Evolutionary conservation across 2,113 vertebrate genomes (phyloP), one percentile per base, ranked within the genome.

Genomic region (Aspidoscelis tigris): DNA sequence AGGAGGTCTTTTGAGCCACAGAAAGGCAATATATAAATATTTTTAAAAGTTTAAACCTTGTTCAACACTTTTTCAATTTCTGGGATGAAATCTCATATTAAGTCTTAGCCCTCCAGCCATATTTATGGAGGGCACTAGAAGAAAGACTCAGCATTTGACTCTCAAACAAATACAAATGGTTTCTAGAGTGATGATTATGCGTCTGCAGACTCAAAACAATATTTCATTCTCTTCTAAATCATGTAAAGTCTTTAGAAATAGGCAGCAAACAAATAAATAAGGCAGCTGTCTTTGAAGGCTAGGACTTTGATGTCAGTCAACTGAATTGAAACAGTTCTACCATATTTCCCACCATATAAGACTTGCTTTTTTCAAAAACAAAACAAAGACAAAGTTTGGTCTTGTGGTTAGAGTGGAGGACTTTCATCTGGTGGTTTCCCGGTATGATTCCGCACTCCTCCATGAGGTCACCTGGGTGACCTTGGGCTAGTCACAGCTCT

Each of bases 1-100:
- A 39, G 76, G 88, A 81, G 65, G 21, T 20, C 73, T 69, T 79
- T 50, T 83, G 41, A 78, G 43, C 73, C 39, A 73, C 77, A 82
- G 41, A 7, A 68, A 78, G 77, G 14, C 14, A 14, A 58, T 8
- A 58, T 11, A 58, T 11, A 58, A 16, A 8, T 16, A 6, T 50
- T 50, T 6, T 2, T 50, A 79, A 82, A 83, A 85, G 80, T 41
- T 10, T 0, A 3, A 11, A 33, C 33, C 33, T 33, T 33, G 33
- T 33, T 33, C 70, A 39, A 78, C 79, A 5, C 1, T 80, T 88
- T 89, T 12, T 72, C 5, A 76, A n/a, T 69, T 50, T 50, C 66
- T 68, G 58, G 58, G 58, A 20, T 61, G 58, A 20, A 20, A 61
- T 20, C 77, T 69, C 72, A 24, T 43, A 33, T 26, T 71, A 4